A percentile compares a stretch with the other conserved stretches of the same genome.
Conservation (phyloP, 2,888 invertebrate species). For the Elmis aenea region DNA sequence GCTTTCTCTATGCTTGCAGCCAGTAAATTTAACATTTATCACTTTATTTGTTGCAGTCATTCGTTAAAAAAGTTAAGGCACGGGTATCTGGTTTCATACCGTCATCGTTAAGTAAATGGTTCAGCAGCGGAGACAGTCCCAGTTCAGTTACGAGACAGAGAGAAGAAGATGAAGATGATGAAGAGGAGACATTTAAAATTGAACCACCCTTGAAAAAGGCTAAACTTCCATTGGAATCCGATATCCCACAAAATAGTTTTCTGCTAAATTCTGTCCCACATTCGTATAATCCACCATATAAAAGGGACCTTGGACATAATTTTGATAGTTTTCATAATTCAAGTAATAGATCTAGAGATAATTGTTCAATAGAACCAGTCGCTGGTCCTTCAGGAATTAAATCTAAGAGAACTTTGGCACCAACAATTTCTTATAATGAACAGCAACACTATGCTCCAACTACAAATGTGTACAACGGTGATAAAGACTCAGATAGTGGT, state of each 20-base stretch:
- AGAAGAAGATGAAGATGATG: constrained; percentile 44
- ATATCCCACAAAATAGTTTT: not conserved
- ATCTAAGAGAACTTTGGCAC: constrained; percentile 27
- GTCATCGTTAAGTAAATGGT: constrained; percentile 55
- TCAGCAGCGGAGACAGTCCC: constrained; percentile 35
- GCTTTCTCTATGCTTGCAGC: not conserved
- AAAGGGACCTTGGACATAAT: too few species aligned
- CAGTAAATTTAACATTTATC: constrained; percentile 4
- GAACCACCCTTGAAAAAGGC: constrained; percentile 50
- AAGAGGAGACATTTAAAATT: constrained; percentile 42
- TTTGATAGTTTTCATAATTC: not conserved
- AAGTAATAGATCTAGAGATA: not conserved
- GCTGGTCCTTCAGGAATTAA: constrained; percentile 42
- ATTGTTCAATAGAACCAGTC: constrained; percentile 34
- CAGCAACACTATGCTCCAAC: constrained; percentile 2
- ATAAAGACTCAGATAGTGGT: constrained; percentile 54
- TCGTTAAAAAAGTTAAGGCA: constrained; percentile 63
- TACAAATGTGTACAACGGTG: constrained; percentile 30
- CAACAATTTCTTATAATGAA: constrained; percentile 1
- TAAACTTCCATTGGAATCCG: constrained; percentile 28
- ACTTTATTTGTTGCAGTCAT: constrained; percentile 54
- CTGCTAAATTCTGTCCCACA: not conserved
- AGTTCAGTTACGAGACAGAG: constrained; percentile 39
- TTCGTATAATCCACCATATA: too few species aligned
- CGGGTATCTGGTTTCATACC: constrained; percentile 61